These are phyloP conservation scores for Nothocercus julius DNA, from an alignment of 2,113 vertebrate genomes.

Conservation along the genomic window DNA sequence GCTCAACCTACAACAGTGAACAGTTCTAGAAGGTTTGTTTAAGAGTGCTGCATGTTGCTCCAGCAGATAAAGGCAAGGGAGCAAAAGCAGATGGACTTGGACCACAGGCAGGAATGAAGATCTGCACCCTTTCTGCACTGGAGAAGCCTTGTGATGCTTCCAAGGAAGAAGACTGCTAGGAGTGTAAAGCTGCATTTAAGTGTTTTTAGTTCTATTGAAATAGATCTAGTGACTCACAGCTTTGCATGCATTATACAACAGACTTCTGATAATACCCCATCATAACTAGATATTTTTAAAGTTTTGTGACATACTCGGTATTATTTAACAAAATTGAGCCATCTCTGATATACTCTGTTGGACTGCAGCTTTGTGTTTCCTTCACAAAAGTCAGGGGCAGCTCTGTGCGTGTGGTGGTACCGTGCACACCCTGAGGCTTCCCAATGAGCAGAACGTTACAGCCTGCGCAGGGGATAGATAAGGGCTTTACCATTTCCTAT, in stretches of 20 bases:
- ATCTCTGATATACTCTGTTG: background rate
- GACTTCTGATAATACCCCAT: background rate
- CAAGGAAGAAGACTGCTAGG: background rate
- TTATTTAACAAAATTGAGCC: background rate
- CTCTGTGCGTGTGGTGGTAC: background rate
- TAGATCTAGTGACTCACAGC: slow-evolving; percentile 38
- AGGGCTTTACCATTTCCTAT: background rate
- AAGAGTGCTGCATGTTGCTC: background rate
- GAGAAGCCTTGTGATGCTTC: background rate
- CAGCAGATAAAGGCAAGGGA: background rate
- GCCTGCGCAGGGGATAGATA: background rate
- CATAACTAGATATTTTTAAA: background rate
- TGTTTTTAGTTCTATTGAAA: background rate
- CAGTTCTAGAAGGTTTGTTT: background rate
- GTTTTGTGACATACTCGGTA: background rate
- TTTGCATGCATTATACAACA: slow-evolving; percentile 3
- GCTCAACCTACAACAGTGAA: background rate
- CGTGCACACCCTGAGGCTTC: background rate
- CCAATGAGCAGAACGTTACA: background rate
- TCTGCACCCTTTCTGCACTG: background rate
- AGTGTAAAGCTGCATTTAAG: background rate
- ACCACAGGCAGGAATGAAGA: background rate
- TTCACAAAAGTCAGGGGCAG: background rate
- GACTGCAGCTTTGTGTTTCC: background rate
- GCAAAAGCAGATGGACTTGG: fast-evolving